Conservation (phyloP, 2,888 invertebrate genomes). For the Agapostemon virescens region DNA sequence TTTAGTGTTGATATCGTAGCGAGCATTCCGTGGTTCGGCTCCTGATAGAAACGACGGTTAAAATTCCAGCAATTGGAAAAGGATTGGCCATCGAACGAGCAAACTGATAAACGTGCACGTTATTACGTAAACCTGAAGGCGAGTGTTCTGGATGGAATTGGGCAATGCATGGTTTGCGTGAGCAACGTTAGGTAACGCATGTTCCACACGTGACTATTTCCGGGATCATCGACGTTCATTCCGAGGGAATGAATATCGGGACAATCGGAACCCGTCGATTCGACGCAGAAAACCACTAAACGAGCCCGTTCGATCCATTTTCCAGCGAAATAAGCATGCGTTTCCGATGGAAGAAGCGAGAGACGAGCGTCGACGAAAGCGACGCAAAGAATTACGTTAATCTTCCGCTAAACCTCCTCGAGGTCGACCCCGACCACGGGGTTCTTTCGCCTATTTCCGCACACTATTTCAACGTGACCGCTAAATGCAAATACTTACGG, state of each 20-base stretch:
- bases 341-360: constrained; percentile 73
- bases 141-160: constrained; percentile 27
- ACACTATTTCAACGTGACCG: constrained; percentile 72
- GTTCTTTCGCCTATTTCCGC: constrained; percentile 70
- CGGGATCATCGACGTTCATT: neutral
- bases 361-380: constrained; percentile 14
- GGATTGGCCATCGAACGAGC: neutral
- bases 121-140: constrained; percentile 40
- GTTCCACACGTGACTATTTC: neutral
- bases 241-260: neutral
- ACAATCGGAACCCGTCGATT: neutral
- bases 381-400: constrained; percentile 42
- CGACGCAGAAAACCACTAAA: neutral
- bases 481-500: constrained; percentile 61
- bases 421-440: constrained; percentile 68
- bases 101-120: constrained; percentile 26
- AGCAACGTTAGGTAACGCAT: constrained; percentile 63
- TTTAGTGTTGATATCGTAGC: neutral
- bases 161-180: constrained; percentile 46
- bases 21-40: neutral
- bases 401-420: constrained; percentile 68
- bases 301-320: neutral
- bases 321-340: constrained; percentile 65
- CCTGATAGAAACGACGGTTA: neutral
- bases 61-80: constrained; percentile 39